Evolutionary conservation across 2,797 vertebrate species (phyloP).

Genomic region (Naso thynnoides): DNA sequence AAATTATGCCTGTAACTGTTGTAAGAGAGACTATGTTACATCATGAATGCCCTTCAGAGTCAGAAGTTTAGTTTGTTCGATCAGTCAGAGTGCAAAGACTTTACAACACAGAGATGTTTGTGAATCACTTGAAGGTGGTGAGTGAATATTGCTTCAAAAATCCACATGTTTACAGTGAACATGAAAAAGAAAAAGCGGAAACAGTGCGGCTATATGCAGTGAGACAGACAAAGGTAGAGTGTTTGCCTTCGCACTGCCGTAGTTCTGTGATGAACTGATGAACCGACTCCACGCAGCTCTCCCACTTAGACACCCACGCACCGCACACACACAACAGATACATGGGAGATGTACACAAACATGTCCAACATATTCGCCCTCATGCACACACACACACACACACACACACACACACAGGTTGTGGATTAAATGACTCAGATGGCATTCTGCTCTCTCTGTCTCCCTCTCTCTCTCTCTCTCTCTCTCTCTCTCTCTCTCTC

Average conservation of each 20-base stretch:
- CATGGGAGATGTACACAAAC: slow-evolving; percentile 55
- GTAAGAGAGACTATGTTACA: background rate
- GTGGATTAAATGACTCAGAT: slow-evolving; percentile 84
- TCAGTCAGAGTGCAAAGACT: slow-evolving; percentile 27
- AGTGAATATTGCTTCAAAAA: slow-evolving; percentile 33
- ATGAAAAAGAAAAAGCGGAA: slow-evolving; percentile 54
- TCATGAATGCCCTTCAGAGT: slow-evolving; percentile 28
- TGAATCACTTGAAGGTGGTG: slow-evolving; percentile 34
- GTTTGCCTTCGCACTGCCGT: slow-evolving; percentile 62
- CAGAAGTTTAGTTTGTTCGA: slow-evolving; percentile 39
- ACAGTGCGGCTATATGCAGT: slow-evolving; percentile 25
- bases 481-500: slow-evolving; percentile 42
- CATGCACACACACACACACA: slow-evolving; percentile 17
- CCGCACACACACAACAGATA: slow-evolving; percentile 40
- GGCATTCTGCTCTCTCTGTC: slow-evolving; percentile 76
- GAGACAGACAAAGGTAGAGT: slow-evolving; percentile 68
- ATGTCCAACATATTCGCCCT: slow-evolving; percentile 43
- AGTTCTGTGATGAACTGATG: slow-evolving; percentile 71
- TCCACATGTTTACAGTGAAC: slow-evolving; percentile 37
- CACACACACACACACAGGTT: slow-evolving; percentile 60
- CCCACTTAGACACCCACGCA: slow-evolving; percentile 76
- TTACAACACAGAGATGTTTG: slow-evolving; percentile 35
- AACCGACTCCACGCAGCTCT: slow-evolving; percentile 72
- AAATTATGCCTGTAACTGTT: slow-evolving; percentile 3
- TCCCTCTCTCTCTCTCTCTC: slow-evolving; percentile 22